Conservation (phyloP, 2,888 invertebrate species). For the Lissonota sp. region DNA sequence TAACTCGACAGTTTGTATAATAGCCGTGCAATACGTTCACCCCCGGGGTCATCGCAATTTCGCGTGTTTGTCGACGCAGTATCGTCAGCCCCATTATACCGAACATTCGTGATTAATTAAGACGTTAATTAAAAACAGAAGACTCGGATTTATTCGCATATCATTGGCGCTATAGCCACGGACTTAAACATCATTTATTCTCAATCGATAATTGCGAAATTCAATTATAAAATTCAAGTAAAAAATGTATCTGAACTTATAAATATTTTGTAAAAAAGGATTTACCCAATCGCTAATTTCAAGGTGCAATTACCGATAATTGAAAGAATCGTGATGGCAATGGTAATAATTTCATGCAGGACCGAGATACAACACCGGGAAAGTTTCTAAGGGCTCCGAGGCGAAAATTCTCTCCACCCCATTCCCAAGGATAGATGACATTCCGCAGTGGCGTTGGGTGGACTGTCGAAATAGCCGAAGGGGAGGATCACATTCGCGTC, state of each 20-base stretch:
- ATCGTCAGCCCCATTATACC: conserved; percentile 27
- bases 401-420: too few relatives aligned
- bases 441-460: conserved; percentile 19
- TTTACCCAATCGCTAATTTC: neutral
- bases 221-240: neutral
- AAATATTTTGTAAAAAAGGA: too few relatives aligned
- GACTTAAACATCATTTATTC: too few relatives aligned
- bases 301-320: neutral
- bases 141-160: neutral
- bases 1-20: conserved; percentile 62
- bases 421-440: conserved; percentile 18
- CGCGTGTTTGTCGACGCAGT: conserved; percentile 13
- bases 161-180: too few relatives aligned
- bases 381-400: too few relatives aligned
- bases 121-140: conserved; percentile 54
- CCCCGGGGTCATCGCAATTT: conserved; percentile 40
- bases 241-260: too few relatives aligned
- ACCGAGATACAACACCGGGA: too few relatives aligned
- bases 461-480: conserved; percentile 5
- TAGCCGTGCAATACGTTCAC: conserved; percentile 4
- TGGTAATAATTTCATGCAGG: neutral
- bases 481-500: conserved; percentile 29
- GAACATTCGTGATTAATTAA: conserved; percentile 64
- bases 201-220: neutral
- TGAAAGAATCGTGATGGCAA: neutral